A percentile compares a stretch with the other conserved stretches of the same genome.
These are phyloP conservation scores for Clarias fuscus DNA, from an alignment of 2,797 vertebrate genomes.

Conservation along the genomic window DNA sequence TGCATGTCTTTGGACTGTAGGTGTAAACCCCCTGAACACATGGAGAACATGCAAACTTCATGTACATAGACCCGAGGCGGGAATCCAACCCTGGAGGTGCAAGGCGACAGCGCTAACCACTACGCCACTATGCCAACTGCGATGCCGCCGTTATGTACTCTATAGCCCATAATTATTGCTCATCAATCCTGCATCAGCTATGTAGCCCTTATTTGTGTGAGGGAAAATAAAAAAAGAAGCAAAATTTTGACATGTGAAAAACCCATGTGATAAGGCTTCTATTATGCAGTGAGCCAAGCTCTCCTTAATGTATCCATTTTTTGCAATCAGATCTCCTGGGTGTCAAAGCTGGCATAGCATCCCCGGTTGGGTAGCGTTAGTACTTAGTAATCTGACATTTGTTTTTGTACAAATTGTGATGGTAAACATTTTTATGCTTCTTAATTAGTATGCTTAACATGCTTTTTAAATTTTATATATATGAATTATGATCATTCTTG, in stretches of 20 bases:
- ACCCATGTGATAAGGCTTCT: neutral
- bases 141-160: too few relatives aligned
- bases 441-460: neutral
- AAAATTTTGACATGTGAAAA: neutral
- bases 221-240: neutral
- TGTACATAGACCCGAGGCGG: too few relatives aligned
- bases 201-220: neutral
- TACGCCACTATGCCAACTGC: too few relatives aligned
- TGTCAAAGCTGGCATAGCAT: neutral
- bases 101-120: too few relatives aligned
- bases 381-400: neutral
- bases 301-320: neutral
- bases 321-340: neutral
- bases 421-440: neutral
- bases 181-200: neutral
- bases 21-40: too few relatives aligned
- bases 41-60: too few relatives aligned
- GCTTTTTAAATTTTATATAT: neutral
- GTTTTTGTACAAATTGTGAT: neutral
- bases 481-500: too few relatives aligned
- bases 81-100: too few relatives aligned
- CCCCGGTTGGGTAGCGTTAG: neutral
- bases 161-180: neutral
- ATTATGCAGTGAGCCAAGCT: neutral
- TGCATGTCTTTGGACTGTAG: too few relatives aligned